Evolutionary conservation across 2,113 vertebrate species (phyloP).

Genomic region (Silurus glanis): DNA sequence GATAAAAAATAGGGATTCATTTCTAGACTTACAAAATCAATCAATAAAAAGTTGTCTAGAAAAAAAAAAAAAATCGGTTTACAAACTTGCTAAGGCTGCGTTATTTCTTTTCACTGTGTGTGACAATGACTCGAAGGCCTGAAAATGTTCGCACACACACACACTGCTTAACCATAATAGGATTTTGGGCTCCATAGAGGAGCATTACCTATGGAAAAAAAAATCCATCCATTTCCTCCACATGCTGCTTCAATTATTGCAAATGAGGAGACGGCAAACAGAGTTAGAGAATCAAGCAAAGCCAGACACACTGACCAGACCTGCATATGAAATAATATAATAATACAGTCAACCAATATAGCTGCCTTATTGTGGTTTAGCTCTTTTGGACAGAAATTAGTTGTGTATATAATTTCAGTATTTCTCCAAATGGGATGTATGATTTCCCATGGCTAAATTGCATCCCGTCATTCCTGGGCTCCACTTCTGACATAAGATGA

Average conservation of each 20-base stretch:
- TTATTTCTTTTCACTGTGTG: background rate
- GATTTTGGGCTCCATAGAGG: background rate
- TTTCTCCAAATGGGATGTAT: background rate
- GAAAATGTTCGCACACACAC: background rate
- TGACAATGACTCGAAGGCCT: background rate
- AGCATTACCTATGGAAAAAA: background rate
- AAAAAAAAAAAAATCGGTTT: background rate
- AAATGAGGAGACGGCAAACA: background rate
- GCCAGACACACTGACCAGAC: background rate
- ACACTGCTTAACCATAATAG: background rate
- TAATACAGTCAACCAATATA: background rate
- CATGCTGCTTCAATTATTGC: conserved; percentile 22
- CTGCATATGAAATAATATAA: background rate
- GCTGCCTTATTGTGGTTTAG: background rate
- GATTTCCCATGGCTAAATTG: conserved; percentile 36
- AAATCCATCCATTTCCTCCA: background rate
- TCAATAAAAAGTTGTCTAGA: no score
- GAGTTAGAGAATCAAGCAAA: background rate
- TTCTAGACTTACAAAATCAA: no score
- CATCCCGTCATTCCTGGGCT: conserved; percentile 91
- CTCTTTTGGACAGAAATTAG: background rate
- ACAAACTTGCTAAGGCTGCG: background rate
- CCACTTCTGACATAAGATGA: conserved; percentile 84
- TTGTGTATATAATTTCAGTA: background rate
- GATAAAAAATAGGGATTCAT: no score